Evolutionary conservation across 2,113 vertebrate species (phyloP).

Genomic region (Lophotis ruficrista): DNA sequence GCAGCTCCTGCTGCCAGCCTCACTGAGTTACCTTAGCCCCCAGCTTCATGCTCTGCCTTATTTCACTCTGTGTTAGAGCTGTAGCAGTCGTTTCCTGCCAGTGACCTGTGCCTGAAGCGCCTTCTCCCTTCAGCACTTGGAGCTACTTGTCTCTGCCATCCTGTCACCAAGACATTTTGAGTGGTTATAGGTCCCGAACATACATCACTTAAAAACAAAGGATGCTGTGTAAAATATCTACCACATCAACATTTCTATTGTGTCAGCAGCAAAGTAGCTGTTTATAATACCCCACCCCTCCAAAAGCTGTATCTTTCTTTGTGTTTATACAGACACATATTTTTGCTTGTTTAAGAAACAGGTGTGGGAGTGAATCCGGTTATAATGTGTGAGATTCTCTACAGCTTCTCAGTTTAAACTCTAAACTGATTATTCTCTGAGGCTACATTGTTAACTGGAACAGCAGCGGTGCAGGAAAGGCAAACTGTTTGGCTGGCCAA

Average conservation of each 20-base stretch:
- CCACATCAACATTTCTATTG: not conserved
- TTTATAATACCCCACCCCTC: not conserved
- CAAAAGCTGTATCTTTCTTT: not conserved
- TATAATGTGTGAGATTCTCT: not conserved
- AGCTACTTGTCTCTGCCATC: not conserved
- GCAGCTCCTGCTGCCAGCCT: not conserved
- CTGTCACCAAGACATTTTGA: not conserved
- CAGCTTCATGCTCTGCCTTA: not conserved
- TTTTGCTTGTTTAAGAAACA: constrained; percentile 9
- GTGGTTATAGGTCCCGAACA: not conserved
- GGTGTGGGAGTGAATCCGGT: constrained; percentile 4
- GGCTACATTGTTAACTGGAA: constrained; percentile 5
- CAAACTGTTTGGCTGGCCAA: constrained; percentile 16
- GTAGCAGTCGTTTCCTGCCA: not conserved
- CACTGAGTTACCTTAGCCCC: not conserved
- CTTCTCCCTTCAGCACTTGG: not conserved
- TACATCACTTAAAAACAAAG: not conserved
- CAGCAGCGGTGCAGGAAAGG: constrained; percentile 23
- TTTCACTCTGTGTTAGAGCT: not conserved
- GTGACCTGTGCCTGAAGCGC: not conserved
- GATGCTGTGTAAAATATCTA: not conserved
- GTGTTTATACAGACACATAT: not conserved
- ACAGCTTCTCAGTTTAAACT: constrained; percentile 7
- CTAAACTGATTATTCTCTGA: constrained; percentile 10
- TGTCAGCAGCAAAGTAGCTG: not conserved